Evolutionary conservation across 2,113 vertebrate genomes (phyloP), one percentile per base, ranked within the genome.

Genomic region (Bubo blakistoni): DNA sequence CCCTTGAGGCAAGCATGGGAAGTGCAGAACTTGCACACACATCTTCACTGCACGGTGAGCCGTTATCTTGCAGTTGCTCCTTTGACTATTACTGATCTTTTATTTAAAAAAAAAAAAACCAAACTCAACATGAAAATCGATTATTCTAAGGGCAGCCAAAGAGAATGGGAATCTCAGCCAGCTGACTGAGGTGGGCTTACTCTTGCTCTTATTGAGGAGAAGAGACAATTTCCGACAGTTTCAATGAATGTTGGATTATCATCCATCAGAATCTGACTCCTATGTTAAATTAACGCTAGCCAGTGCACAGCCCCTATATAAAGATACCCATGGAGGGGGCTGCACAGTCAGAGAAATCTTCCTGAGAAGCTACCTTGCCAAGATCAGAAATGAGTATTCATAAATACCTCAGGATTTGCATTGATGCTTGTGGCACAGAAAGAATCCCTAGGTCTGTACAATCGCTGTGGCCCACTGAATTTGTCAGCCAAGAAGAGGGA

Each of bases 401-500:
- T 29, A 71, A 71, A 18, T 27, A 70, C 8, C 16, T 27, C 62
- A 44, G 62, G 30, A 77, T 55, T 14, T 16, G 20, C 5, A 3
- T 0, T 19, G 49, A 40, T 90, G 57, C 24, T 88, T 36, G 29
- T 42, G 29, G 38, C 38, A 61, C 38, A 88, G 86, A 80, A 72
- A 30, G 55, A 67, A 46, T 38, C 44, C 63, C 42, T 29, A 25
- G 16, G 4, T 89, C 30, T 2, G 1, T 16, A 38, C 1, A 1
- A 34, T 19, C 6, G 2, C 59, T 80, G 58, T 0, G 0, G 46
- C 42, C 14, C 47, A 51, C 44, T 61, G 51, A 77, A 66, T 51
- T 51, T 0, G 4, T 42, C 46, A 70, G 4, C 25, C 42, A 49
- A 73, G 25, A 29, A 77, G 42, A 80, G 13, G 24, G 46, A 49